A percentile compares a stretch with the other conserved stretches of the same genome.
phyloP scores from a whole-genome alignment of 2,888 invertebrate species.

The Epirrhoe tristata region DNA sequence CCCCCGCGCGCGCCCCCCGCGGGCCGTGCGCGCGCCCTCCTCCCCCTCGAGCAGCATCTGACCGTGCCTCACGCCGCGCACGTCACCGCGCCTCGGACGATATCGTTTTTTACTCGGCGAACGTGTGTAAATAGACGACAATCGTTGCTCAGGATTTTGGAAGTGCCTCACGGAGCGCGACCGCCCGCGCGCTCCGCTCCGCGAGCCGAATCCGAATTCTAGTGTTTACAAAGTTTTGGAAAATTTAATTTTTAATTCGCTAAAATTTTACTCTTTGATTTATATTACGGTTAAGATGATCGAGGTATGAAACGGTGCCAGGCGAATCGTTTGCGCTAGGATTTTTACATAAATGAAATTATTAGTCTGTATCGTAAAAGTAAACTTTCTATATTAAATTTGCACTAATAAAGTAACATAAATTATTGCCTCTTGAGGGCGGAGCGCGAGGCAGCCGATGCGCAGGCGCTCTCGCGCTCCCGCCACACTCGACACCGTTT shows the following conservation, averaged over 20 bases:
- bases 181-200: slow-evolving; percentile 56
- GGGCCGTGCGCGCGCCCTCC: slow-evolving; percentile 76
- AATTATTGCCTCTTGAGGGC: slow-evolving; percentile 69
- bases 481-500: slow-evolving; percentile 63
- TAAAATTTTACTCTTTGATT: slow-evolving; percentile 85
- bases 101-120: slow-evolving; percentile 70
- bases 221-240: slow-evolving; percentile 85
- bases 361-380: slow-evolving; percentile 82
- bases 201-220: slow-evolving; percentile 79
- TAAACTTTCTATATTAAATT: slow-evolving; percentile 83
- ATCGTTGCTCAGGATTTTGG: slow-evolving; percentile 79
- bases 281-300: slow-evolving; percentile 82
- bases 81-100: slow-evolving; percentile 55
- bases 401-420: slow-evolving; percentile 79
- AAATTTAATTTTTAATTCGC: slow-evolving; percentile 85
- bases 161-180: slow-evolving; percentile 59
- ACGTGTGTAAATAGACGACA: slow-evolving; percentile 79
- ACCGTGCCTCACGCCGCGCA: slow-evolving; percentile 46
- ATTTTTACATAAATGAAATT: slow-evolving; percentile 84
- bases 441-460: slow-evolving; percentile 82
- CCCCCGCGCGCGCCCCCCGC: slow-evolving; percentile 78
- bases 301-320: slow-evolving; percentile 82
- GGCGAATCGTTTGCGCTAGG: slow-evolving; percentile 83
- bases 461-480: slow-evolving; percentile 66
- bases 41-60: slow-evolving; percentile 52